A percentile compares a stretch with the other conserved stretches of the same genome.
phyloP scores from a whole-genome alignment of 1,140 invertebrate genomes.

The Drosophila funebris region DNA sequence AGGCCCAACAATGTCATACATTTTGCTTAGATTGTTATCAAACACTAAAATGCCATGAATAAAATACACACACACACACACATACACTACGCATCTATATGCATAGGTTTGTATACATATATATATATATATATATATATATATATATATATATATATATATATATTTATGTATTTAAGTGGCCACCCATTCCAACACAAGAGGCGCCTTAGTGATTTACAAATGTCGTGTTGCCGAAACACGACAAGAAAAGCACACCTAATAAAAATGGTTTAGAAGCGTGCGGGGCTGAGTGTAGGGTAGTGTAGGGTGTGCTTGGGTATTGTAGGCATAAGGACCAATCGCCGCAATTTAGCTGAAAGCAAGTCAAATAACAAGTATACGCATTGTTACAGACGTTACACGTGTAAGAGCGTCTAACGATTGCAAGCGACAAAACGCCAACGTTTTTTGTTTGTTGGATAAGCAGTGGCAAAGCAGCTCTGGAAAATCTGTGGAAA shows the following conservation, averaged over 20 bases:
- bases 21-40: constrained; percentile 79
- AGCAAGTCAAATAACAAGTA: constrained; percentile 41
- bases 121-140: constrained; percentile 4
- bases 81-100: constrained; percentile 18
- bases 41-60: constrained; percentile 76
- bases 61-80: constrained; percentile 34
- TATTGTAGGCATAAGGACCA: constrained; percentile 41
- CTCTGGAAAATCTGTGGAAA: neutral
- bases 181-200: neutral
- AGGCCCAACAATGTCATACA: constrained; percentile 70
- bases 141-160: constrained; percentile 1
- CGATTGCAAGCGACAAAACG: constrained; percentile 59
- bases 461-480: constrained; percentile 39
- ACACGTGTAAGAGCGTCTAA: constrained; percentile 61
- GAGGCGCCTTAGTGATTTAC: constrained; percentile 66
- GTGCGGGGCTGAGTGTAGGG: neutral
- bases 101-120: constrained; percentile 3
- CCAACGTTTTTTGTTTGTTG: constrained; percentile 68
- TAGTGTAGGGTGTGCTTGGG: neutral
- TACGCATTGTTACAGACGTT: constrained; percentile 45
- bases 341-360: constrained; percentile 46
- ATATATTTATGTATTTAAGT: neutral
- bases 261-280: constrained; percentile 47
- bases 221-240: constrained; percentile 36
- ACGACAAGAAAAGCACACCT: constrained; percentile 51